These are phyloP conservation scores for Rousettus leschenaultii DNA, from an alignment of 2,113 vertebrate genomes.

Conservation along the genomic window DNA sequence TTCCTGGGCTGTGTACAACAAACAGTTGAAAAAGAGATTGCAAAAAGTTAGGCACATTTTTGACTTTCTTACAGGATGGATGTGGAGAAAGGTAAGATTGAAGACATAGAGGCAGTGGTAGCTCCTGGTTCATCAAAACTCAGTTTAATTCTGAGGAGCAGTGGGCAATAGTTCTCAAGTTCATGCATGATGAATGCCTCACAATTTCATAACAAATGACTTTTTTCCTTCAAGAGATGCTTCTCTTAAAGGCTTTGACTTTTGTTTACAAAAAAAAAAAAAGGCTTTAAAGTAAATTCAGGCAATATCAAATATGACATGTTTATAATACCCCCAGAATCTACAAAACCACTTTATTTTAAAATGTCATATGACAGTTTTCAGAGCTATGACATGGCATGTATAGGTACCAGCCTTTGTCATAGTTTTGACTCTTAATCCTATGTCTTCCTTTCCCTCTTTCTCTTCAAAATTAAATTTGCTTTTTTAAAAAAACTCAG, in stretches of 20 bases:
- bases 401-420: conserved; percentile 27
- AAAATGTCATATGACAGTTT: conserved; percentile 60
- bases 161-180: conserved; percentile 99
- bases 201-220: conserved; percentile 95
- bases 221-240: not conserved
- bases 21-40: conserved; percentile 99
- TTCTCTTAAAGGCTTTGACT: conserved; percentile 49
- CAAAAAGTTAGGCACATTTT: conserved; percentile 98
- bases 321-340: conserved; percentile 79
- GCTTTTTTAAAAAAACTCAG: not conserved
- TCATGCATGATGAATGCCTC: conserved; percentile 98
- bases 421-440: conserved; percentile 1
- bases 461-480: conserved; percentile 53
- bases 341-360: conserved; percentile 80
- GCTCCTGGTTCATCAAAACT: conserved; percentile 98
- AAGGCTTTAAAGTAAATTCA: conserved; percentile 59
- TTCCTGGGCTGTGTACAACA: conserved; percentile 99
- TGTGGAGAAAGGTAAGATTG: conserved; percentile 98
- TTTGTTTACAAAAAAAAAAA: conserved; percentile 45
- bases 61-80: conserved; percentile 99
- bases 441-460: not conserved
- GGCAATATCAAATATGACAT: conserved; percentile 69
- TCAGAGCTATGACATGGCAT: conserved; percentile 61
- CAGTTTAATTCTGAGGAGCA: conserved; percentile 99
- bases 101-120: conserved; percentile 96